Evolutionary conservation across 2,797 vertebrate species (phyloP).

Genomic region (Sphenopsis melanotis): DNA sequence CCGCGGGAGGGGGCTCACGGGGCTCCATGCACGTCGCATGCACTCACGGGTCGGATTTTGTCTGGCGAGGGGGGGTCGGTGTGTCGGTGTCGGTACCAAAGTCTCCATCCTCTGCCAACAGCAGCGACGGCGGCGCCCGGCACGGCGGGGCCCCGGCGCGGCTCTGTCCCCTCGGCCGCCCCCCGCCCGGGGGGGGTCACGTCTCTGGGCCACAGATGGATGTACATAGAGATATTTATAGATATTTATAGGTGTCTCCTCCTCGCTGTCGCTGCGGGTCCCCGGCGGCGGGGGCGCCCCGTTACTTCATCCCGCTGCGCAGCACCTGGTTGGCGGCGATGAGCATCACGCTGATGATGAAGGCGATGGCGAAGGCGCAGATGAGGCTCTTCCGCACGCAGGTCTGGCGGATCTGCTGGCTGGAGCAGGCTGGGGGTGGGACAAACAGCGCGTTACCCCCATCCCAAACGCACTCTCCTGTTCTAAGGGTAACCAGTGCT

Average conservation of each 20-base stretch:
- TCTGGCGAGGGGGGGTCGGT: not conserved
- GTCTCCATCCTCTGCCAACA: not conserved
- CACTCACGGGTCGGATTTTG: not conserved
- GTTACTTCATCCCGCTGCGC: conserved; percentile 98
- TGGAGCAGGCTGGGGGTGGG: conserved; percentile 83
- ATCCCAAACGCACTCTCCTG: rapidly evolving
- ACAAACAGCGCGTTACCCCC: not conserved
- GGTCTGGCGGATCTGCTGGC: conserved; percentile 97
- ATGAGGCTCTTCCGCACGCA: conserved; percentile 97
- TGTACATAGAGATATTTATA: not conserved
- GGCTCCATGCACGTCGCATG: conserved; percentile 65
- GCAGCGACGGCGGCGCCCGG: not conserved
- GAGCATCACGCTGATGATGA: conserved; percentile 99
- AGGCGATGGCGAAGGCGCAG: conserved; percentile 98
- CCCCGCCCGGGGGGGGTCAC: not conserved
- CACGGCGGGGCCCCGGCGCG: not conserved
- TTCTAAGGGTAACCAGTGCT: not conserved
- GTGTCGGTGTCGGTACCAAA: not conserved
- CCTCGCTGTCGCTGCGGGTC: not conserved
- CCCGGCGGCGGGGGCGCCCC: not conserved
- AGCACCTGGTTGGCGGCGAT: conserved; percentile 99
- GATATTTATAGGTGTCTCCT: not conserved
- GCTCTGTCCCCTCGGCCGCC: not conserved
- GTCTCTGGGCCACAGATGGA: not conserved
- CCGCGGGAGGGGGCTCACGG: conserved; percentile 3